Evolutionary conservation across 1,140 invertebrate species (phyloP).

Genomic region (Aradophagus sp.): DNA sequence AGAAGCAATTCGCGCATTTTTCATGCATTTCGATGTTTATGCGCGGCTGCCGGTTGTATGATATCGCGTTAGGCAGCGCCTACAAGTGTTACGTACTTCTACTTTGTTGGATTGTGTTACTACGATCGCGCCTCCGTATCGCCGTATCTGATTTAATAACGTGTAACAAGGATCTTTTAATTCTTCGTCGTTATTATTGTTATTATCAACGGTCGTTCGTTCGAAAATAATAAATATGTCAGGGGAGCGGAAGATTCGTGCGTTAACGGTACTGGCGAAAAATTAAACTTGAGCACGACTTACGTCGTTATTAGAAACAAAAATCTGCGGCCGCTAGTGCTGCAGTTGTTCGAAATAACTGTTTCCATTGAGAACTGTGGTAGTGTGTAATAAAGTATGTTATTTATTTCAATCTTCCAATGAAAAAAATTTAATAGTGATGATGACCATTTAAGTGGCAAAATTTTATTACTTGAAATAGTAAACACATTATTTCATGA

Average conservation of each 20-base stretch:
- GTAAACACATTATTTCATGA: too few species aligned
- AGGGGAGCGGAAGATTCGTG: constrained; percentile 24
- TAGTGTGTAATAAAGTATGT: too few species aligned
- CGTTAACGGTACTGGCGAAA: constrained; percentile 22
- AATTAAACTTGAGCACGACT: too few species aligned
- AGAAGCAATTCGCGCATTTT: constrained; percentile 47
- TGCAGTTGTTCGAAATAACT: too few species aligned
- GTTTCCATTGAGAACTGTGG: too few species aligned
- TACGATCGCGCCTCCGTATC: constrained; percentile 41
- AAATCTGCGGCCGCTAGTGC: too few species aligned
- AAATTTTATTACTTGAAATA: too few species aligned
- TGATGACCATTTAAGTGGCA: too few species aligned
- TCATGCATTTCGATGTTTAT: constrained; percentile 43
- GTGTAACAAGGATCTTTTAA: constrained; percentile 32
- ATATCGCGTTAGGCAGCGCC: constrained; percentile 38
- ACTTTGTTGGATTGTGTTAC: constrained; percentile 45
- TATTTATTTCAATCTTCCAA: too few species aligned
- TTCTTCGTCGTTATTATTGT: constrained; percentile 16
- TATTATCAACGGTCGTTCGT: constrained; percentile 18
- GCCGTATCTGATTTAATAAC: constrained; percentile 46
- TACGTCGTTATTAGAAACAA: too few species aligned
- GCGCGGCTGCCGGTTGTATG: constrained; percentile 38
- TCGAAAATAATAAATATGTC: constrained; percentile 36
- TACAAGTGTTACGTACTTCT: constrained; percentile 46
- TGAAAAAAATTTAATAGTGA: too few species aligned